Conservation (phyloP, 2,797 vertebrate genomes). For the Malurus splendens region DNA sequence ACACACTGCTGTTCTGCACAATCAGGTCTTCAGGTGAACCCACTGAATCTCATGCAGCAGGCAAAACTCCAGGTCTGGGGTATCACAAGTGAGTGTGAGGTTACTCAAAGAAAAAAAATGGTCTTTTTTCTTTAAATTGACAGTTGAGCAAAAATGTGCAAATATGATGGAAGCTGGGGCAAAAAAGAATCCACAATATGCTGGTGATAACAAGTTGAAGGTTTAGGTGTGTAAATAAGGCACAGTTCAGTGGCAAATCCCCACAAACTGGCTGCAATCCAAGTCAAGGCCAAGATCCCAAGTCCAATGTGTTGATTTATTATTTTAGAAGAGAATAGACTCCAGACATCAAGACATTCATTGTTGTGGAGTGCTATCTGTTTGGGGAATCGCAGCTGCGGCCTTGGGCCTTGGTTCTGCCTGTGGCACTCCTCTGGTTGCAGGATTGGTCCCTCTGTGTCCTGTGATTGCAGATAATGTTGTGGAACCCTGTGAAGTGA, state of each 20-base stretch:
- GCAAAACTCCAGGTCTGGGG: not conserved
- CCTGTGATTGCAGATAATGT: not conserved
- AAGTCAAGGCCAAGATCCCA: not conserved
- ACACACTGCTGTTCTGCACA: not conserved
- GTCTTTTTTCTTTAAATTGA: not conserved
- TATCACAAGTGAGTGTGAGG: not conserved
- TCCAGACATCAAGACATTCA: not conserved
- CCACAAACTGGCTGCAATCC: fast-evolving
- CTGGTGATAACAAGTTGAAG: not conserved
- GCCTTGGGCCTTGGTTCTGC: not conserved
- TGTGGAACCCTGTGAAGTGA: not conserved
- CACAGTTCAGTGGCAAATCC: not conserved
- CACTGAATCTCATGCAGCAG: not conserved
- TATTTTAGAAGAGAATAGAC: not conserved
- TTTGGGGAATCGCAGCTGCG: not conserved
- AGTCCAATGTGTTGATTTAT: not conserved
- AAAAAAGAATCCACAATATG: not conserved
- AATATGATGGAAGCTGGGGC: not conserved
- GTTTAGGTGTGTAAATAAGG: not conserved
- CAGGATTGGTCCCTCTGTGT: not conserved
- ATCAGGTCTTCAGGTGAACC: not conserved
- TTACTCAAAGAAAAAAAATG: not conserved
- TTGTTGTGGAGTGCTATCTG: not conserved
- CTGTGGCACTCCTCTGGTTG: not conserved
- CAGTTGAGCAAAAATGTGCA: not conserved